Base-by-base conservation (phyloP, 2,113 vertebrate genomes). In the Bagarius yarrelli region DNA sequence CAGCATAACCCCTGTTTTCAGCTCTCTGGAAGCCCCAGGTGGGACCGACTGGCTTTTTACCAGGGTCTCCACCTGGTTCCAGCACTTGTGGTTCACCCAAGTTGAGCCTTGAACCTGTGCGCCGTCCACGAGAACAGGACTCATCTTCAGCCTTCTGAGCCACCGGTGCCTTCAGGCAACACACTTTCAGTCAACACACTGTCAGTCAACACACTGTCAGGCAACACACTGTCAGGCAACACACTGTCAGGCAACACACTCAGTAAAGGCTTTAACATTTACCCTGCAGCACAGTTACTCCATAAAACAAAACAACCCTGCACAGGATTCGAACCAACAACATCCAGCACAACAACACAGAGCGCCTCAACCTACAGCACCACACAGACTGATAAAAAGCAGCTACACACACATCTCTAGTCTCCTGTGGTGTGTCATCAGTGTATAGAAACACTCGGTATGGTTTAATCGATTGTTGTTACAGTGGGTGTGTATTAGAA, bases 11-110 rank as follows among this genome's bases (percentile, higher is more conserved):
- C 47, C 69, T 72, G 64, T 67, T 67, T 67, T 67, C 64, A 67
- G 16, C 21, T 19, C 64, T 70, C 40, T 14, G 16, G 67, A 27
- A 70, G 19, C 64, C 64, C 67, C 67, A 44, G 67, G 40, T 70
- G 67, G 67, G 36, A 70, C 40, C 27, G 21, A 50, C 67, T 70
- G 67, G 67, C 67, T 70, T 70, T 70, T 70, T n/a, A 50, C 69
- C 52, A 72, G 40, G 30, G 40, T 6, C 67, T 30, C 67, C 36
- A 44, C 67, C 36, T 25, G 40, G 67, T 25, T 70, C 40, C 67
- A 50, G 67, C 67, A 70, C 67, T 27, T 50, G 8, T 5, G 8
- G n/a, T 40, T 50, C 23, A 3, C 15, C 67, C 27, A 23, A n/a
- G 30, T 36, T 21, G 19, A 0, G 36, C 27, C 40, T 70, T n/a